Base-by-base conservation (phyloP, 2,888 invertebrate genomes). In the Pasiphila rectangulata region DNA sequence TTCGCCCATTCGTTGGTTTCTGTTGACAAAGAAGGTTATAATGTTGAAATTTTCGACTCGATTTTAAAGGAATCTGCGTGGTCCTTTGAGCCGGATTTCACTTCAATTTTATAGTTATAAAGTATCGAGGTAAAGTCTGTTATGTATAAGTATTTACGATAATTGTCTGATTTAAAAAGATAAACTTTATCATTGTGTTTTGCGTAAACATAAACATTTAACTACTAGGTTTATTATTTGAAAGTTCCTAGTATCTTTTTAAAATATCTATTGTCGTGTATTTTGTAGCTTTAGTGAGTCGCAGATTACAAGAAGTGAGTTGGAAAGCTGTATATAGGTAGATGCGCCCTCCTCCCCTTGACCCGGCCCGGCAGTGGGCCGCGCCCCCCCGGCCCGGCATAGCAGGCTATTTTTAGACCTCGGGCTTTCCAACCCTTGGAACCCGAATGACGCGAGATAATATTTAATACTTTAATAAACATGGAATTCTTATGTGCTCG, bases 321-420 rank as follows among this genome's bases (percentile, higher is more conserved):
- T 29, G 38, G 36, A 52, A 38, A 47, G 45, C 50, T 51, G 50
- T 36, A 46, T 43, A 39, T 45, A 48, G 46, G 46, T 51, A 40
- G 51, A 44, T 56, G 59, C 59, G 63, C 64, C 69, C 63, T 69
- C 69, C 72, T 65, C 62, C 73, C 66, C 52, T 70, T 86, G 85
- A 85, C 85, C 86, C 79, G 84, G 80, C 85, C 84, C 67, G 65
- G 72, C 71, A 69, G 71, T 64, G 77, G 79, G 42, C 83, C 80
- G 47, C 84, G 80, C 63, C 82, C 49, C 82, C 77, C 68, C 78
- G 62, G 73, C 81, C 83, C 78, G 75, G 82, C 75, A 34, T 51
- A 54, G 51, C 74, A 71, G 61, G 79, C 76, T 89, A 89, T 88
- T 86, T 89, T 85, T 89, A 89, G 88, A 82, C 72, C 69, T 72